Evolutionary conservation across 2,113 vertebrate genomes (phyloP).

Genomic region (Spilogale gracilis): DNA sequence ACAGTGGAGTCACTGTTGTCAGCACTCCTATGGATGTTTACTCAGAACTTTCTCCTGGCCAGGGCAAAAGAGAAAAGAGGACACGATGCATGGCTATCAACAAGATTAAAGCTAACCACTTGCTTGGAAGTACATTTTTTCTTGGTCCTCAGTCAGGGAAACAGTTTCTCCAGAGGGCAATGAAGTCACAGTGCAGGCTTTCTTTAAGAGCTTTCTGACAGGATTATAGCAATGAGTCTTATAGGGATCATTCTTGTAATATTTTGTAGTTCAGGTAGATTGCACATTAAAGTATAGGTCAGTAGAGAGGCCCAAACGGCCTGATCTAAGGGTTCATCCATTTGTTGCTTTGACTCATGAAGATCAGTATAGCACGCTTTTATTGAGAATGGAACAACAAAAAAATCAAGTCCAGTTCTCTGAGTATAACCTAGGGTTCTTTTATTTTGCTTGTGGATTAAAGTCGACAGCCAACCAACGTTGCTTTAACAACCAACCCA

Average conservation of each 20-base stretch:
- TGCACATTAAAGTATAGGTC: background rate
- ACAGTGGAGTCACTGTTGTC: background rate
- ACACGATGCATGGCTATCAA: background rate
- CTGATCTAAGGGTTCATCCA: background rate
- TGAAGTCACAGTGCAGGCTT: background rate
- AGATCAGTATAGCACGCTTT: background rate
- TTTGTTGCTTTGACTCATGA: background rate
- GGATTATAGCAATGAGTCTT: background rate
- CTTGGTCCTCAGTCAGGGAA: background rate
- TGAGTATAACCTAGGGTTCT: background rate
- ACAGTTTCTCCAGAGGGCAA: background rate
- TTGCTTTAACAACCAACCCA: background rate
- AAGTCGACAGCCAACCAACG: background rate
- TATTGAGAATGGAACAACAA: background rate
- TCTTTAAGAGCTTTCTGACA: background rate
- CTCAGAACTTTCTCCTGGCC: background rate
- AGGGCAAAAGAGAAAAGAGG: background rate
- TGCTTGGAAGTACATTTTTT: background rate
- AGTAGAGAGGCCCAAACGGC: background rate
- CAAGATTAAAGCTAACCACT: background rate
- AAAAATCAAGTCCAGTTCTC: background rate
- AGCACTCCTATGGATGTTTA: background rate
- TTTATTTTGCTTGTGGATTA: background rate
- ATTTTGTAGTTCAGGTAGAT: background rate
- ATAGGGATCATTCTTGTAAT: background rate